A percentile compares a stretch with the other conserved stretches of the same genome.
These are phyloP conservation scores for Alosa sapidissima DNA, from an alignment of 2,797 vertebrate genomes.

Conservation along the genomic window DNA sequence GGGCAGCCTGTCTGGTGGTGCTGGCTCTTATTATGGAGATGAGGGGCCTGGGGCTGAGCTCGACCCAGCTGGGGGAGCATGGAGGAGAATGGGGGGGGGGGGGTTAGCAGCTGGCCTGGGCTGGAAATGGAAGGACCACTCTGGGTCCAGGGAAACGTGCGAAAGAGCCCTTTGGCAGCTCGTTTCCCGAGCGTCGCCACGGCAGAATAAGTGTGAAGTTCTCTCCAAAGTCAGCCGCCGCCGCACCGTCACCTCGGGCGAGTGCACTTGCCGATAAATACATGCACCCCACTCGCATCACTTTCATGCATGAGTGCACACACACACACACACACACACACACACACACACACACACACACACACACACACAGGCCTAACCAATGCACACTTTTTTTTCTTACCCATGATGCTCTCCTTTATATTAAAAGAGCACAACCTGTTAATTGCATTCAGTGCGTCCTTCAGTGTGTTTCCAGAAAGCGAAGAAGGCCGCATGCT, in stretches of 20 bases:
- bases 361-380: neutral
- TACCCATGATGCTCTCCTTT: neutral
- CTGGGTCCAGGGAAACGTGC: conserved; percentile 27
- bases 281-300: neutral
- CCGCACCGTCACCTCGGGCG: neutral
- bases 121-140: conserved; percentile 36
- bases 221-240: conserved; percentile 2
- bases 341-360: neutral
- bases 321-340: neutral
- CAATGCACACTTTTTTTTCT: neutral
- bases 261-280: neutral
- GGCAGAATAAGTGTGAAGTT: neutral
- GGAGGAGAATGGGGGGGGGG: neutral
- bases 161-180: neutral
- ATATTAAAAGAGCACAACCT: conserved; percentile 19
- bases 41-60: neutral
- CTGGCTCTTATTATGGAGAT: conserved; percentile 19
- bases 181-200: neutral
- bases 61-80: neutral
- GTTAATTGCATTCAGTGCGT: conserved; percentile 11
- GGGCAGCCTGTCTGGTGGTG: neutral
- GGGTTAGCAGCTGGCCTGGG: neutral
- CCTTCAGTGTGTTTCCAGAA: neutral
- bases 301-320: neutral
- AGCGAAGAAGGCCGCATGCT: neutral